Base-by-base conservation (phyloP, 2,797 vertebrate species). In the Bryconaethiops microstoma region DNA sequence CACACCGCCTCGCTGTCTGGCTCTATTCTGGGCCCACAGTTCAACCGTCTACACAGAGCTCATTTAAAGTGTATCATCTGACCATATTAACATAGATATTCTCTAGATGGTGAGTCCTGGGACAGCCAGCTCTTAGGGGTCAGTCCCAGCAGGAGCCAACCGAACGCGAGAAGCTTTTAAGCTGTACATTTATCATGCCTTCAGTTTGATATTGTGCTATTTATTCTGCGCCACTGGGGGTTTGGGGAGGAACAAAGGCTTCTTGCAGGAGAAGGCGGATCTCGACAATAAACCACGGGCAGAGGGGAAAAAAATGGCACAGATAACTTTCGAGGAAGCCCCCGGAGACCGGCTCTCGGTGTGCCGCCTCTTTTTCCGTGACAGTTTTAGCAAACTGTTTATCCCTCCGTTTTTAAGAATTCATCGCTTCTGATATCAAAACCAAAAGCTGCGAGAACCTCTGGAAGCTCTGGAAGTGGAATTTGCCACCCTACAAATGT, bases 281-380 rank as follows among this genome's bases (percentile, higher is more conserved):
- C 40, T 74, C 69, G 42, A 79, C 82, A 86, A 81, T 64, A 70
- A 77, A 73, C 62, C 63, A 52, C 25, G 35, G 67, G 73, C 60
- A 76, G 68, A 12, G 12, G 45, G 45, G 35, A 35, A 35, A 35
- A 75, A 76, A 84, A 80, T 67, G 72, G 63, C 81, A 79, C 73
- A 83, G 83, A 85, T 83, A 83, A 71, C 71, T 83, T 85, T 81
- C 64, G 52, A 63, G 69, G 69, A 67, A 78, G 57, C 65, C 85
- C 80, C 69, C 14, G 19, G 52, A 35, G 83, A 80, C 76, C 52
- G 64, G 21, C 16, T 75, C 39, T 73, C 63, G 60, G 17, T 42
- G 54, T 29, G 29, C 39, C 17, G 5, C 45, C 45, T 48, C 45
- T 48, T 48, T 48, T 10, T 48, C 45, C 40, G 55, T 75, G 81